These are phyloP conservation scores for Porphyrio hochstetteri DNA, from an alignment of 2,113 vertebrate species.

Conservation along the genomic window DNA sequence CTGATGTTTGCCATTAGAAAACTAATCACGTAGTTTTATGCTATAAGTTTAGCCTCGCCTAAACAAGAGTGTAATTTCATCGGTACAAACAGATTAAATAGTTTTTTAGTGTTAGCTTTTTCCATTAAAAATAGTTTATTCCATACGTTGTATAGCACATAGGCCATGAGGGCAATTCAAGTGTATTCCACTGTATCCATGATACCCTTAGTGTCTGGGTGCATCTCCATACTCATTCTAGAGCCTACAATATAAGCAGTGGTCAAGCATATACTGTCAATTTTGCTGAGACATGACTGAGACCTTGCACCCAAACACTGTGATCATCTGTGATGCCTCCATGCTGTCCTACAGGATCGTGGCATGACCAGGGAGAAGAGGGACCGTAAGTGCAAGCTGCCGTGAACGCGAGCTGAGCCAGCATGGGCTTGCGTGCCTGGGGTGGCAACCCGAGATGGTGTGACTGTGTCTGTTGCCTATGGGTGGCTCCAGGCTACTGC, in stretches of 20 bases:
- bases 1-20: neutral
- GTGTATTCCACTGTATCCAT: neutral
- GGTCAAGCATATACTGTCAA: neutral
- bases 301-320: neutral
- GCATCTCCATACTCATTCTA: neutral
- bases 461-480: neutral
- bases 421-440: no score
- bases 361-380: neutral
- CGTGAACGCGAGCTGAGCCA: rapidly evolving
- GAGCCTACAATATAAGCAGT: neutral
- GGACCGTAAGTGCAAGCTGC: neutral
- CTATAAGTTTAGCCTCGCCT: neutral
- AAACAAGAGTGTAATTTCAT: neutral
- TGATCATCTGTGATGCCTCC: neutral
- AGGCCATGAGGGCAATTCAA: neutral
- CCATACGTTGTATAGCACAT: neutral
- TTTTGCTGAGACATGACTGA: neutral
- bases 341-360: rapidly evolving
- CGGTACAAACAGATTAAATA: neutral
- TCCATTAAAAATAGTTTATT: neutral
- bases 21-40: neutral
- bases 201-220: neutral
- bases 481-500: neutral
- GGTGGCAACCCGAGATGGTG: neutral
- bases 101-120: neutral